Evolutionary conservation across 2,113 vertebrate species (phyloP), one percentile per base, ranked within the genome.

Genomic region (Silurus meridionalis): DNA sequence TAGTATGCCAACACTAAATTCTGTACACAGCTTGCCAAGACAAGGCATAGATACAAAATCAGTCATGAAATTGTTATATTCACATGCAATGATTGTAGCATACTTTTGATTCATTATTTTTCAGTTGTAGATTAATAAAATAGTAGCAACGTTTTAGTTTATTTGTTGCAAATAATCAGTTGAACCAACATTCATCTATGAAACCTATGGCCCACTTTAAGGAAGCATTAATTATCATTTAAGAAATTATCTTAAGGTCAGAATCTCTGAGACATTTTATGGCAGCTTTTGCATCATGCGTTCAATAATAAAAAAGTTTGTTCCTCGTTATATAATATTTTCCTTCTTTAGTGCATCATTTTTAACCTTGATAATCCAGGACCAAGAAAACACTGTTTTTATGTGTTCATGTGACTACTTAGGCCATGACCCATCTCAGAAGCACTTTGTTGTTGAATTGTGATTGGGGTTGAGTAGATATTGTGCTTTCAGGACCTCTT

Each of bases 401-500:
- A 19, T 63, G 37, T 58, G 8, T 37, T 69, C 10, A 46, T 46
- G 80, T 55, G 17, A 58, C 64, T 8, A 61, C 50, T n/a, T 11
- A 8, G 57, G 78, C 23, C 57, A 37, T 6, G 28, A 80, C 78
- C 78, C n/a, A 82, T 60, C 57, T 82, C 25, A 46, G 50, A 53
- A 48, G 57, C 9, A 9, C 50, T 83, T 14, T 87, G 82, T 86
- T 80, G 67, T 67, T 86, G 81, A 60, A 71, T 53, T 37, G 69
- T 80, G 64, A 85, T 83, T 72, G 75, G 64, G 61, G 37, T 78
- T 80, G 83, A 86, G 71, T 82, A 78, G 60, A 82, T 78, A 79
- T 79, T 81, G 74, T 84, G 77, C 63, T 86, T 88, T 84, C 77
- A 84, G 82, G 15, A 69, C 61, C 80, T 87, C 71, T 83, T 77